Conservation (phyloP, 2,888 invertebrate genomes). For the Scaptomyza caliginosa region DNA sequence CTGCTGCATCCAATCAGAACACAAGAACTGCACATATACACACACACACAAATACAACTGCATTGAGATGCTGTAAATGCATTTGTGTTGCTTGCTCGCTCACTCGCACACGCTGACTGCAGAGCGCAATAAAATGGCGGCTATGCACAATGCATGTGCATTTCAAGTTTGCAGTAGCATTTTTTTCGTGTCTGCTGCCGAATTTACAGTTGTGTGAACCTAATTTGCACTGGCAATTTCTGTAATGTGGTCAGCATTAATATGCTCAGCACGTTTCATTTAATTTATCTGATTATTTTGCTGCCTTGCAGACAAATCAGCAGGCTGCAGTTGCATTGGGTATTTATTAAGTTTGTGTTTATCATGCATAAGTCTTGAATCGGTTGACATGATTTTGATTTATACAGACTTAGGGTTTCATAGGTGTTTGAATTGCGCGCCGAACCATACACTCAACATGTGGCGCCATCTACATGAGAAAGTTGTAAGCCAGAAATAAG, state of each 20-base stretch:
- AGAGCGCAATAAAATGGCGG: constrained; percentile 25
- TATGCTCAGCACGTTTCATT: constrained; percentile 29
- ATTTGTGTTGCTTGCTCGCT: constrained; percentile 20
- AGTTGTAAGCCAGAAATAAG: background rate
- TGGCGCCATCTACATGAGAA: constrained; percentile 42
- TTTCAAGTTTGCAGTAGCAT: constrained; percentile 7
- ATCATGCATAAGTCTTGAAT: background rate
- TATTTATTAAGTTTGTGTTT: background rate
- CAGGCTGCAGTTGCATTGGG: background rate
- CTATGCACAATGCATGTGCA: constrained; percentile 1
- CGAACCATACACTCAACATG: background rate
- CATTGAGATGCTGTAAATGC: constrained; percentile 33
- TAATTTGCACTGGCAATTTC: constrained; percentile 28
- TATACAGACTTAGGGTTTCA: background rate
- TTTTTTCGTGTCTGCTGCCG: constrained; percentile 4
- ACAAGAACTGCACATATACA: constrained; percentile 4
- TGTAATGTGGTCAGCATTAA: constrained; percentile 11
- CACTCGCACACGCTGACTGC: background rate
- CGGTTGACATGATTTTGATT: background rate
- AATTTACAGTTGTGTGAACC: constrained; percentile 36
- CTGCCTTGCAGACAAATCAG: constrained; percentile 38
- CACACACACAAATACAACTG: background rate
- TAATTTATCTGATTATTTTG: constrained; percentile 44
- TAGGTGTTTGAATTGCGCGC: constrained; percentile 18
- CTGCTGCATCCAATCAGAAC: constrained; percentile 40